A percentile compares a stretch with the other conserved stretches of the same genome.
These are phyloP conservation scores for Martes flavigula DNA, from an alignment of 2,797 vertebrate genomes.

Conservation along the genomic window DNA sequence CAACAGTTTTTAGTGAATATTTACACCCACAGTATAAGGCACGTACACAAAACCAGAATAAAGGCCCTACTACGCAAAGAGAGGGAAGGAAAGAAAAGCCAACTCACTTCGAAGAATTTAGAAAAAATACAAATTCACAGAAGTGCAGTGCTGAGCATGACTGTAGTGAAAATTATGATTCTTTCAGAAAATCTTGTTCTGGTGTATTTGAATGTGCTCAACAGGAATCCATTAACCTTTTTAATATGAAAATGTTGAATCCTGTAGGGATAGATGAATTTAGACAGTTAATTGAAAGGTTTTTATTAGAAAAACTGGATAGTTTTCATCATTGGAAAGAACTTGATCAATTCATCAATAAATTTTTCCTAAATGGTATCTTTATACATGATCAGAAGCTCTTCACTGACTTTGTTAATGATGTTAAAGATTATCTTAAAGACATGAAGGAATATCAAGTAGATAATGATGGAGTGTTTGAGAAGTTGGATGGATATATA, in stretches of 20 bases:
- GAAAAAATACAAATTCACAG: conserved; percentile 66
- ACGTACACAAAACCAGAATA: conserved; percentile 80
- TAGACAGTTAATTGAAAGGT: conserved; percentile 91
- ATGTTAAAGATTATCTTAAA: conserved; percentile 93
- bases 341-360: conserved; percentile 91
- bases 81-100: conserved; percentile 72
- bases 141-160: conserved; percentile 63
- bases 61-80: conserved; percentile 76
- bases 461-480: conserved; percentile 87
- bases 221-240: conserved; percentile 91
- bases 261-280: conserved; percentile 94
- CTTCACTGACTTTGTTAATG: conserved; percentile 95
- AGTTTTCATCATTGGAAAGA: conserved; percentile 96
- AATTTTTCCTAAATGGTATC: conserved; percentile 93
- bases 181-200: conserved; percentile 87
- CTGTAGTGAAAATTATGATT: conserved; percentile 69
- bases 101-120: conserved; percentile 54
- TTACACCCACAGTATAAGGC: conserved; percentile 74
- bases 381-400: conserved; percentile 97
- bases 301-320: conserved; percentile 92
- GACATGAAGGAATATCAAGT: conserved; percentile 91
- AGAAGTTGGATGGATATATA: conserved; percentile 93
- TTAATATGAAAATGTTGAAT: conserved; percentile 89
- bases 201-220: conserved; percentile 92
- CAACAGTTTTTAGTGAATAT: conserved; percentile 79